Evolutionary conservation across 2,888 invertebrate genomes (phyloP), one percentile per base, ranked within the genome.

Genomic region (Oasisia sp.): DNA sequence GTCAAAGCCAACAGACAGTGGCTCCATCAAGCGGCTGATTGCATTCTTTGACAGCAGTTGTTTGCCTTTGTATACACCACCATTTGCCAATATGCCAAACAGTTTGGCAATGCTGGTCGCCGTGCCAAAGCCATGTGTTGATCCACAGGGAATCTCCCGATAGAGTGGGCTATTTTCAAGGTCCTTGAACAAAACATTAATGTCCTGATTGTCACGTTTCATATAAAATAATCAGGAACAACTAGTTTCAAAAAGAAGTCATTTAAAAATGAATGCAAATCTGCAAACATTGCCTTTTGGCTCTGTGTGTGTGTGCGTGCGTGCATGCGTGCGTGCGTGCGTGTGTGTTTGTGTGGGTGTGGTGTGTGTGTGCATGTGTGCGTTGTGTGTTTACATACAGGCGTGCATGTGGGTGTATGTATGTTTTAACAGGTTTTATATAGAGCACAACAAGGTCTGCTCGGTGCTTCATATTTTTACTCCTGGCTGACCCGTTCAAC

Each of bases 41-140:
- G 32, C 89, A 38, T 92, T n/a, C 4, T 91, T 44, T 7, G 93
- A 92, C 58, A 94, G 58, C 1, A 94, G 91, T 19, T 19, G 27
- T 90, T 74, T 27, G 32, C 90, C 92, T 19, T 93, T 91, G 32
- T 91, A 14, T 3, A 27, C 32, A 8, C 93, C 93, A n/a, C 95
- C 95, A 91, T 95, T 95, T 89, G 95, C 94, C n/a, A 96, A 92
- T 89, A 95, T 94, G 38, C 95, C 95, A 93, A 94, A 95, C 27
- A 96, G 93, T 92, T 95, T 95, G 5, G 95, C 96, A 92, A 96
- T 91, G 9, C 94, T 94, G 12, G 94, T 92, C 0, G 96, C 96
- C n/a, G 95, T 95, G 0, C 94, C 95, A 58, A 95, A 94, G 8
- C 95, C 96, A 56, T 94, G 94, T 7, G 94, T 95, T 0, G 95